Evolutionary conservation across 2,113 vertebrate genomes (phyloP), one percentile per base, ranked within the genome.

Genomic region (Chrysochloris asiatica): DNA sequence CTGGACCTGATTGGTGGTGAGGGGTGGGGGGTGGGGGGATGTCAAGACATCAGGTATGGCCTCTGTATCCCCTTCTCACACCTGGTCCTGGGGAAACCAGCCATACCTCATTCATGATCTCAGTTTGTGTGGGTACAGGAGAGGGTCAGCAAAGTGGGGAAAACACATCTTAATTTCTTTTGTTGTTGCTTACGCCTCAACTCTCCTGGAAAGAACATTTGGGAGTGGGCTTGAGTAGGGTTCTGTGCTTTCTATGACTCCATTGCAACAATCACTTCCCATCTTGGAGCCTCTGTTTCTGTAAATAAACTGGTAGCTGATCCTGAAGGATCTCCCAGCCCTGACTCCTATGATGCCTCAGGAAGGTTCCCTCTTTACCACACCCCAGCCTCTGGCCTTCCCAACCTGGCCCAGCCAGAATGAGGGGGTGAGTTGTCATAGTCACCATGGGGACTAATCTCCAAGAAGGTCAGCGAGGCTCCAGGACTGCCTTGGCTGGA

Each of bases 391-490:
- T 41, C 48, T 48, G 80, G 61, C 50, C 19, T 47, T 56, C 38
- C 85, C 75, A 91, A 79, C 93, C 92, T 84, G 59, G 78, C 75
- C 79, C 50, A 43, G 83, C 52, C 72, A 81, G 83, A 92, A 69
- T 89, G 94, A 94, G 92, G 95, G 91, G 93, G 93, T 1, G 76
- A 96, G 83, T 80, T 84, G 81, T 93, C 92, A 65, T 67, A 59
- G 97, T 98, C 97, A 90, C 97, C 98, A 98, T 98, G 97, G 97
- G 97, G 95, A 98, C 83, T 98, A 98, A 98, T 98, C 97, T 97
- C 94, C 89, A 86, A 97, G 97, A 98, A 98, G 98, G 97, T 98
- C 98, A 98, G 87, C 47, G 36, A 97, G 95, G 95, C 96, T 96
- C 94, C 4, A 88, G 95, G 95, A 95, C 97, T 97, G 96, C 96